Evolutionary conservation across 2,113 vertebrate genomes (phyloP).

Genomic region (Dasyurus viverrinus): DNA sequence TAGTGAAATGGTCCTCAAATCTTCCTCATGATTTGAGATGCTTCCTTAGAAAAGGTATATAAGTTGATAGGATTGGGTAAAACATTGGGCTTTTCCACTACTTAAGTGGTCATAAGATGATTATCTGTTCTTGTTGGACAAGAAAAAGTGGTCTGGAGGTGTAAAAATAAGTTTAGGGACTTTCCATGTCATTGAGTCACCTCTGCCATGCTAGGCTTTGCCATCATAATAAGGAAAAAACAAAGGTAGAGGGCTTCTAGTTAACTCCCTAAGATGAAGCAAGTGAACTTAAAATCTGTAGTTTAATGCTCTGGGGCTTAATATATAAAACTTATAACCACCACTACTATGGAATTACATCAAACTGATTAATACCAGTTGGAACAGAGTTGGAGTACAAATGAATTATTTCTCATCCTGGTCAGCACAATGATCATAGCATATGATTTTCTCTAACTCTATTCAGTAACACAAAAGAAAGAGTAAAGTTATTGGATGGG

Average conservation of each 20-base stretch:
- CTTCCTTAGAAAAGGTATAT: neutral
- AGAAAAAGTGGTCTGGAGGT: no score
- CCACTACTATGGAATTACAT: neutral
- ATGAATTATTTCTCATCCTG: neutral
- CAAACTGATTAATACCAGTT: neutral
- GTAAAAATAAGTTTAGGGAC: neutral
- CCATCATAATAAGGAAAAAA: neutral
- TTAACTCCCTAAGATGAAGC: neutral
- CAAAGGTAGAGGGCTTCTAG: neutral
- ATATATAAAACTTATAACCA: neutral
- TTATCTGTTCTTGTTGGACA: no score
- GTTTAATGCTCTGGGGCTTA: neutral
- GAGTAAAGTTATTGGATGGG: neutral
- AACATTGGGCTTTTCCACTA: no score
- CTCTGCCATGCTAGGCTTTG: neutral
- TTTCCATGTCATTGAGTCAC: neutral
- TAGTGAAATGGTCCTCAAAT: neutral
- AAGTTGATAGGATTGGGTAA: no score
- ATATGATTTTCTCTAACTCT: neutral
- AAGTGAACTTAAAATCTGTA: neutral
- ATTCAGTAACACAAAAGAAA: neutral
- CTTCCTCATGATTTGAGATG: neutral
- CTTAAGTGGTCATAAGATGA: no score
- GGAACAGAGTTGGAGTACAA: neutral
- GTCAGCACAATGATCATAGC: neutral